Base-by-base conservation (phyloP, 2,797 vertebrate genomes). In the Alca torda region DNA sequence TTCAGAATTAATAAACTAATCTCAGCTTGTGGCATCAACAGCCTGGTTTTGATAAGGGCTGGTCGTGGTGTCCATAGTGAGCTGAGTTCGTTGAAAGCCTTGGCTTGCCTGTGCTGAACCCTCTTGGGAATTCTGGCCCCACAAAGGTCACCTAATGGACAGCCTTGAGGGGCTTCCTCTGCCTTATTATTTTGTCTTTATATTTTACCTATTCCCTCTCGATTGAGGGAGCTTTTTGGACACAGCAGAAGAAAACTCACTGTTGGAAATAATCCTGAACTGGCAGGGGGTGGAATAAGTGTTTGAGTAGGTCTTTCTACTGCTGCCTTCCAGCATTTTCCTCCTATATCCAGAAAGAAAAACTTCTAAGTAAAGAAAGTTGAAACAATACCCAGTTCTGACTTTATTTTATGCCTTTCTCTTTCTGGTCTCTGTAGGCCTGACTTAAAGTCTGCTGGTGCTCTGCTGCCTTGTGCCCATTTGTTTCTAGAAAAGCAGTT, bases 11-110 rank as follows among this genome's bases (percentile, higher is more conserved):
- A 30, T 74, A 6, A 65, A 35, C 16, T 57, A 9, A 33, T 80
- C 33, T 35, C 24, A 54, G 35, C 23, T 70, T 82, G 16, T 69
- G 39, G 37, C 24, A n/a, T 59, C 61, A 84, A 48, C 48, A 76
- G 6, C 16, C 20, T 79, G 56, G 28, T 79, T 85, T 93, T 79
- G 73, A 6, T 56, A 70, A 70, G n/a, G 45, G 14, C 45, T 78
- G 24, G 10, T 7, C 19, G 7, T 39, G 7, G 4, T 4, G 3
- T 67, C 48, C 0, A 0, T 35, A 64, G 75, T 57, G 28, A 68
- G 16, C 39, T 48, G 59, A 59, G 12, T 74, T 84, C 41, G n/a
- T 30, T 92, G 41, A 61, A 88, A 88, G 28, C 43, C 31, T 56
- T 86, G 37, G 7, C 50, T 86, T 86, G 74, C 39, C 10, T 87